These are phyloP conservation scores for Acanthoscelides obtectus DNA, from an alignment of 2,888 invertebrate genomes.

Conservation along the genomic window DNA sequence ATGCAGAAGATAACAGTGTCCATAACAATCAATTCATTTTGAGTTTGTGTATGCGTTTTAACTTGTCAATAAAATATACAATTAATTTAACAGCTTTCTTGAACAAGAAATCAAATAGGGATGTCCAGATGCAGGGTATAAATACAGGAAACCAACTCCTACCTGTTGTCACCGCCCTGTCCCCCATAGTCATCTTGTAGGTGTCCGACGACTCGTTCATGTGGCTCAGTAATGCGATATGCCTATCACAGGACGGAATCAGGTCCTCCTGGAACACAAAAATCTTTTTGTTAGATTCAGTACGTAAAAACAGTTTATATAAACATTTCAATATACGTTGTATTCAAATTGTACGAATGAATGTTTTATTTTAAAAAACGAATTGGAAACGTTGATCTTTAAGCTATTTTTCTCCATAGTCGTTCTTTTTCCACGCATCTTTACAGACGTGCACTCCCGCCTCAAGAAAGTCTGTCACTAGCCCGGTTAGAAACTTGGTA, in stretches of 20 bases:
- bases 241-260: conserved; percentile 79
- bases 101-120: conserved; percentile 37
- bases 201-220: conserved; percentile 42
- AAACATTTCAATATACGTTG: no score
- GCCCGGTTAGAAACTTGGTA: no score
- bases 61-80: conserved; percentile 36
- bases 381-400: no score
- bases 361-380: no score
- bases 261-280: conserved; percentile 69
- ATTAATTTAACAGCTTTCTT: conserved; percentile 36
- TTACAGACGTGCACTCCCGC: no score
- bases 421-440: no score
- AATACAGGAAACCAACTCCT: conserved; percentile 40
- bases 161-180: conserved; percentile 43
- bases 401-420: no score
- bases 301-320: no score
- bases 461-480: no score
- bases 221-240: conserved; percentile 68
- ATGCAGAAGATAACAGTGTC: conserved; percentile 11
- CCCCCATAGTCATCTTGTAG: conserved; percentile 37
- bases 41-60: conserved; percentile 27
- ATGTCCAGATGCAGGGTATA: conserved; percentile 39
- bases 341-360: no score
- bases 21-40: conserved; percentile 15
- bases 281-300: not conserved